Evolutionary conservation across 2,113 vertebrate species (phyloP).

Genomic region (Rana temporaria): DNA sequence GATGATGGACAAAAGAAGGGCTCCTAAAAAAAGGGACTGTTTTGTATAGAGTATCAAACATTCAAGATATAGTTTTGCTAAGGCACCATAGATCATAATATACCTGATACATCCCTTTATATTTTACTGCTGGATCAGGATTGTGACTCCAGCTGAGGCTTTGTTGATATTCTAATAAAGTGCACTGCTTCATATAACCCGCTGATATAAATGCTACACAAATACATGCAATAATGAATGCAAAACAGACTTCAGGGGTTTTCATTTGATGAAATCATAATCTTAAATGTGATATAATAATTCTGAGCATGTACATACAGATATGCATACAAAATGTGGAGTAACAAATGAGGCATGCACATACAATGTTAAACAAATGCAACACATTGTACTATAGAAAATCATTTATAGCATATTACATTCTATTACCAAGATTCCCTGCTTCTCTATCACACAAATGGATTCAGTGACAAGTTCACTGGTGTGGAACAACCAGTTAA

Average conservation of each 20-base stretch:
- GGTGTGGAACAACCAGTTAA: conserved; percentile 70
- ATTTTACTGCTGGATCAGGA: background rate
- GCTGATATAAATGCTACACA: conserved; percentile 16
- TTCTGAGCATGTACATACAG: conserved; percentile 28
- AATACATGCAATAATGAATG: conserved; percentile 31
- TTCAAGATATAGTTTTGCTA: too few species aligned
- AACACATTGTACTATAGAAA: conserved; percentile 33
- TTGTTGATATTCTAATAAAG: conserved; percentile 6
- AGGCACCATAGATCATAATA: background rate
- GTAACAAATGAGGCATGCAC: conserved; percentile 44
- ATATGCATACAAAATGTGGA: conserved; percentile 20
- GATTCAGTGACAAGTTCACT: conserved; percentile 61
- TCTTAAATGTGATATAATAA: conserved; percentile 23
- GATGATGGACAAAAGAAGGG: too few species aligned
- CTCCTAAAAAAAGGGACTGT: too few species aligned
- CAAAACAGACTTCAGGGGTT: conserved; percentile 28
- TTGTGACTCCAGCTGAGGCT: conserved; percentile 10
- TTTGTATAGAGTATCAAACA: too few species aligned
- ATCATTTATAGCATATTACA: conserved; percentile 54
- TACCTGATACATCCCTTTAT: background rate
- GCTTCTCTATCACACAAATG: conserved; percentile 59
- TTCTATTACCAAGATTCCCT: conserved; percentile 46
- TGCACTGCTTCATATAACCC: conserved; percentile 1
- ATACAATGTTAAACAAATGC: conserved; percentile 49
- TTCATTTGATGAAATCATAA: conserved; percentile 28